Conservation (phyloP, 2,113 vertebrate species). For the Solea solea region DNA sequence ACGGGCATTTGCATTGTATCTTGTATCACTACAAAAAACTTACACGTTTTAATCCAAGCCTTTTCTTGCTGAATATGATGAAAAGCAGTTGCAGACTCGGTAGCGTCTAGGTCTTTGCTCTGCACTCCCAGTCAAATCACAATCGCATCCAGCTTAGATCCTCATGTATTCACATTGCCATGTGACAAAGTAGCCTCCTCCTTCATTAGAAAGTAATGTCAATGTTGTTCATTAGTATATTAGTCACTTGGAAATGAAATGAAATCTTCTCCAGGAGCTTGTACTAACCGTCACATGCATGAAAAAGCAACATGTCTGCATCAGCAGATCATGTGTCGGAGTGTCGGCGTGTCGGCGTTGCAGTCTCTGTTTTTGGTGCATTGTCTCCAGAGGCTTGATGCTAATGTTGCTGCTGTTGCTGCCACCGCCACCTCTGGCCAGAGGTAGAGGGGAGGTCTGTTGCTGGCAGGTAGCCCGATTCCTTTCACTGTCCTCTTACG, state of each 20-base stretch:
- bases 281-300: neutral
- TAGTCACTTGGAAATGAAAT: neutral
- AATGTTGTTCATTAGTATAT: neutral
- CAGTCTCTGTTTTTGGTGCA: conserved; percentile 52
- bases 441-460: neutral
- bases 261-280: neutral
- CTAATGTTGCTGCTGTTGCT: conserved; percentile 17
- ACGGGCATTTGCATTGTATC: neutral
- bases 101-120: neutral
- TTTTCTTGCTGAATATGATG: conserved; percentile 2
- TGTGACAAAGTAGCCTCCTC: neutral
- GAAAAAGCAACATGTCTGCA: neutral
- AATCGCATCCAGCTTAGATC: neutral
- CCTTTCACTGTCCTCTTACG: conserved; percentile 15
- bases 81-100: neutral
- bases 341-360: conserved; percentile 40
- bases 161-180: neutral
- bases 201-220: neutral
- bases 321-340: conserved; percentile 26
- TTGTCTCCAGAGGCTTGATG: conserved; percentile 53
- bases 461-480: conserved; percentile 30
- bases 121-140: neutral
- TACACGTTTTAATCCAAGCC: conserved; percentile 16
- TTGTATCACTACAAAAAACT: conserved; percentile 12
- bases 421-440: neutral